A percentile compares a stretch with the other conserved stretches of the same genome.
phyloP scores from a whole-genome alignment of 2,888 invertebrate species.

The Scaptomyza caliginosa region DNA sequence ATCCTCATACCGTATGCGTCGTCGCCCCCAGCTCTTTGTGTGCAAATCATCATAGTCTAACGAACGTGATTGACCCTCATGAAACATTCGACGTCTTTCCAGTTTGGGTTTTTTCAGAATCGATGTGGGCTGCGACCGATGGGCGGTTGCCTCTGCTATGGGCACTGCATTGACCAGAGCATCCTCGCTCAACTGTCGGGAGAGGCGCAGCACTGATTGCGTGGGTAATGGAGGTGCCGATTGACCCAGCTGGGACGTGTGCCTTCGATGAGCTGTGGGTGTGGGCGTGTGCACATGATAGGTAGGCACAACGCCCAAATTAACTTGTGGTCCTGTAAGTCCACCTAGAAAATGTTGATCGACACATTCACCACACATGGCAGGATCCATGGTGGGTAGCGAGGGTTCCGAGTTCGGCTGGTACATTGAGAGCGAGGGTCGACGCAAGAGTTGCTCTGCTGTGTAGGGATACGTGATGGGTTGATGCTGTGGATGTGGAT shows the following conservation, averaged over 20 bases:
- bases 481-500: constrained; percentile 82
- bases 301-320: constrained; percentile 80
- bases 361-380: constrained; percentile 83
- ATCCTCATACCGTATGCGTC: constrained; percentile 83
- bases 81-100: constrained; percentile 81
- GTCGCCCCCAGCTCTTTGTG: constrained; percentile 82
- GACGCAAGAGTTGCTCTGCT: constrained; percentile 74
- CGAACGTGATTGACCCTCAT: constrained; percentile 82
- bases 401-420: constrained; percentile 82
- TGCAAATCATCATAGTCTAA: constrained; percentile 83
- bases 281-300: constrained; percentile 82
- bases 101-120: constrained; percentile 82
- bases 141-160: constrained; percentile 76
- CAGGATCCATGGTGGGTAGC: constrained; percentile 82
- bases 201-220: constrained; percentile 78
- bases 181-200: constrained; percentile 82
- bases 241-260: constrained; percentile 67
- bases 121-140: constrained; percentile 78
- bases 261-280: constrained; percentile 81
- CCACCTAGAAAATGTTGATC: constrained; percentile 83
- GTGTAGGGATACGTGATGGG: constrained; percentile 78
- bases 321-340: constrained; percentile 76
- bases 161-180: constrained; percentile 82
- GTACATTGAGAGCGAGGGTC: constrained; percentile 81
- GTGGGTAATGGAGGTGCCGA: constrained; percentile 77